Evolutionary conservation across 2,113 vertebrate species (phyloP), one percentile per base, ranked within the genome.

Genomic region (Anser brachyrhynchus): DNA sequence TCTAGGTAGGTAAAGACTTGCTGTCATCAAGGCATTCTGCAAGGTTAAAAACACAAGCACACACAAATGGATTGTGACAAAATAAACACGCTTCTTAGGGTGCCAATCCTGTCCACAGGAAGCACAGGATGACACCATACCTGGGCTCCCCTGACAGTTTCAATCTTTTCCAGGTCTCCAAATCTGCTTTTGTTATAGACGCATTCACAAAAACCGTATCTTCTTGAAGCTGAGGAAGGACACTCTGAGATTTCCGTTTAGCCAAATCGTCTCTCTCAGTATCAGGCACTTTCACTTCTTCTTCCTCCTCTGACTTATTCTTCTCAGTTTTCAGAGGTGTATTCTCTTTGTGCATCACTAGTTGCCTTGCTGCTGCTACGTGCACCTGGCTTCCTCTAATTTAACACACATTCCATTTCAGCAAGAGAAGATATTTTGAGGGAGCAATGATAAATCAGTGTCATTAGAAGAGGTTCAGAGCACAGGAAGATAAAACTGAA

Each of bases 141-240:
- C 99, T 99, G 91, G 97, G 93, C 81, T 99, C 98, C 92, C 97
- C 98, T 89, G 98, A 98, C 90, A 99, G 97, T 97, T 98, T 98
- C 91, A 99, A 95, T 76, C 98, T 99, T 96, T 99, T 98, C 99
- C 99, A 99, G 8, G 98, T 99, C 97, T 99, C 98, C 97, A 99
- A 71, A 96, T 99, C 99, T n/a, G 98, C 98, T 97, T 98, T 98
- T 84, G 99, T 99, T 95, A 99, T 98, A 89, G 97, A 93, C 6
- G 98, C 90, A 71, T 97, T 97, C 75, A 97, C 94, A 96, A 99
- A 99, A 94, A 88, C 93, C 2, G 66, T 77, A 62, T 97, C 97
- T 23, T 98, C 98, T n/a, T 76, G 98, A 10, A 97, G 98, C 69
- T 98, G 97, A 92, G 91, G 84, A 22, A 96, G 81, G 52, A 95